phyloP scores from a whole-genome alignment of 2,113 vertebrate genomes.

The Siniperca knerii region DNA sequence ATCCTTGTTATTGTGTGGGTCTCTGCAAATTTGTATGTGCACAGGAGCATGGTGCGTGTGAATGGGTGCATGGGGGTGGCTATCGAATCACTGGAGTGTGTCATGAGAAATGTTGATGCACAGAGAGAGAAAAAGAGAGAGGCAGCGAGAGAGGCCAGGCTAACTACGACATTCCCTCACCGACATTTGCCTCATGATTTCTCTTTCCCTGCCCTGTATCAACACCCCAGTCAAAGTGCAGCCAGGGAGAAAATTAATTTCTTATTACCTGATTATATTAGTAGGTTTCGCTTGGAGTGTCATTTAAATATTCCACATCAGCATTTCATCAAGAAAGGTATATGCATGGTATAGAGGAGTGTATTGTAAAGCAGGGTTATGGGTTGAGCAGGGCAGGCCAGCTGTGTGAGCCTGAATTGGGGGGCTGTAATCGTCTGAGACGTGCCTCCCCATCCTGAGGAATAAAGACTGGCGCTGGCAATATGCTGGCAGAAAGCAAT shows the following conservation, averaged over 20 bases:
- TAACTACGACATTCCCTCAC: constrained; percentile 42
- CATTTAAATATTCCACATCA: constrained; percentile 81
- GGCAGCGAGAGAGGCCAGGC: constrained; percentile 13
- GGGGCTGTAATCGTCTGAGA: constrained; percentile 72
- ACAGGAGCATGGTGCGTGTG: constrained; percentile 40
- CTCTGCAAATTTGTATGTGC: constrained; percentile 63
- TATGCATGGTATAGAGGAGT: constrained; percentile 47
- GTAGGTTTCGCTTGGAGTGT: constrained; percentile 76
- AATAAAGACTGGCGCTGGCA: constrained; percentile 81
- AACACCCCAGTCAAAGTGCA: constrained; percentile 85
- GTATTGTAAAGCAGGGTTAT: constrained; percentile 41
- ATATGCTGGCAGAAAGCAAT: constrained; percentile 84
- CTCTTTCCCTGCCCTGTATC: constrained; percentile 71
- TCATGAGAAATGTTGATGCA: constrained; percentile 67
- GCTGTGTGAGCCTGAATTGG: constrained; percentile 37
- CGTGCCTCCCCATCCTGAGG: constrained; percentile 53
- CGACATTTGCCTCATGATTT: constrained; percentile 53
- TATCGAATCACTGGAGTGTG: constrained; percentile 59
- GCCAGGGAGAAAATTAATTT: constrained; percentile 88
- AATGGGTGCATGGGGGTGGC: constrained; percentile 31
- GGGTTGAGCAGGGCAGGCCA: constrained; percentile 36
- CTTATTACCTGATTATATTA: constrained; percentile 86
- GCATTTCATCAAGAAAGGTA: constrained; percentile 71
- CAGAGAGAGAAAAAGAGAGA: constrained; percentile 27
- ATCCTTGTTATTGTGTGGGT: constrained; percentile 41